phyloP scores from a whole-genome alignment of 1,140 invertebrate species.

The Homarus americanus region DNA sequence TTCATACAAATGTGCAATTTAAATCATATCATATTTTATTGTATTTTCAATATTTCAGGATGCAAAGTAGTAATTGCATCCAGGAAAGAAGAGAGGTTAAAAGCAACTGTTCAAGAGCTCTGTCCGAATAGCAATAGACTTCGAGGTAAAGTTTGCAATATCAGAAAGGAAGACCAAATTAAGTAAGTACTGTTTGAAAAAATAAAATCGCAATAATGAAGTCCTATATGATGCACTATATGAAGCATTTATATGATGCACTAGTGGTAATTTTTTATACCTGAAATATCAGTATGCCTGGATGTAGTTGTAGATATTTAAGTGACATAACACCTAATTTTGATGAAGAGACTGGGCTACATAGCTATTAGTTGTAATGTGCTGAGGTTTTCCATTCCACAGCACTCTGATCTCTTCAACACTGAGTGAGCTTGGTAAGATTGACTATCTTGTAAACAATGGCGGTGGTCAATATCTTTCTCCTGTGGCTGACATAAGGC shows the following conservation, averaged over 20 bases:
- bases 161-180: conserved; percentile 29
- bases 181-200: background rate
- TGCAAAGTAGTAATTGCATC: conserved; percentile 81
- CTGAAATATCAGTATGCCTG: too few species aligned
- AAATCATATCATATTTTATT: too few species aligned
- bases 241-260: too few species aligned
- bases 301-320: too few species aligned
- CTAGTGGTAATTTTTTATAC: too few species aligned
- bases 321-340: too few species aligned
- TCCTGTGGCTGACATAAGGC: conserved; percentile 77
- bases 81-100: conserved; percentile 78
- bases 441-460: conserved; percentile 81
- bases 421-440: conserved; percentile 77
- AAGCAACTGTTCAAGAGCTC: conserved; percentile 76
- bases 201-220: too few species aligned
- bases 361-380: too few species aligned
- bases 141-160: conserved; percentile 77
- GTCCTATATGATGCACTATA: too few species aligned
- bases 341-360: too few species aligned
- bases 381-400: conserved; percentile 14
- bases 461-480: conserved; percentile 81
- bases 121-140: conserved; percentile 74
- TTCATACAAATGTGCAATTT: too few species aligned
- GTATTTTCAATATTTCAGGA: conserved; percentile 74
- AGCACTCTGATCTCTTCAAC: conserved; percentile 47